phyloP scores from a whole-genome alignment of 2,113 vertebrate genomes.

The Crotalus tigris region DNA sequence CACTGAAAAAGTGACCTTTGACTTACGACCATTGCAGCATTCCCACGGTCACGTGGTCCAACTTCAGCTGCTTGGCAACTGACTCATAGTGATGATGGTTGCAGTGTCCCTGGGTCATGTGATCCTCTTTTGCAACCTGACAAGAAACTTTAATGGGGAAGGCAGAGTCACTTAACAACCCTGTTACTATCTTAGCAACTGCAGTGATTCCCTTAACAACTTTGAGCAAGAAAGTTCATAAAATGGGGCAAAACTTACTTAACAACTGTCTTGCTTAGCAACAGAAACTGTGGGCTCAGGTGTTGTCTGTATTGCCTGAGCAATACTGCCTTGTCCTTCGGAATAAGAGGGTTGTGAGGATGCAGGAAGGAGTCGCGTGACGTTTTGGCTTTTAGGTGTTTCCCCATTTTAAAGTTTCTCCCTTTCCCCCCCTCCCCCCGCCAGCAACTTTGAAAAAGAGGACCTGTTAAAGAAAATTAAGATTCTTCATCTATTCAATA shows the following conservation, averaged over 20 bases:
- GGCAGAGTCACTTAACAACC: background rate
- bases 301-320: background rate
- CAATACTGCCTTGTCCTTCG: background rate
- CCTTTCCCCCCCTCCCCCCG: too few relatives aligned
- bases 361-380: background rate
- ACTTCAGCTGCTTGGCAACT: background rate
- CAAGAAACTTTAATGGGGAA: background rate
- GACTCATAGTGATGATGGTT: background rate
- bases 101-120: background rate
- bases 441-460: background rate
- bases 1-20: background rate
- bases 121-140: background rate
- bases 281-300: background rate
- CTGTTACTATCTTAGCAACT: background rate
- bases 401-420: background rate
- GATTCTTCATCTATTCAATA: background rate
- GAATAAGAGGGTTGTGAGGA: background rate
- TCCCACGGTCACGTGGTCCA: accelerated
- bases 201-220: background rate
- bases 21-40: background rate
- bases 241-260: background rate
- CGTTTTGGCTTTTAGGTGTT: background rate
- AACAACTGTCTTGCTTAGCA: background rate
- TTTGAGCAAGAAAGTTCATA: background rate
- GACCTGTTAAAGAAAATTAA: background rate